A percentile compares a stretch with the other conserved stretches of the same genome.
phyloP scores from a whole-genome alignment of 2,797 vertebrate species.

The Phoebastria nigripes region DNA sequence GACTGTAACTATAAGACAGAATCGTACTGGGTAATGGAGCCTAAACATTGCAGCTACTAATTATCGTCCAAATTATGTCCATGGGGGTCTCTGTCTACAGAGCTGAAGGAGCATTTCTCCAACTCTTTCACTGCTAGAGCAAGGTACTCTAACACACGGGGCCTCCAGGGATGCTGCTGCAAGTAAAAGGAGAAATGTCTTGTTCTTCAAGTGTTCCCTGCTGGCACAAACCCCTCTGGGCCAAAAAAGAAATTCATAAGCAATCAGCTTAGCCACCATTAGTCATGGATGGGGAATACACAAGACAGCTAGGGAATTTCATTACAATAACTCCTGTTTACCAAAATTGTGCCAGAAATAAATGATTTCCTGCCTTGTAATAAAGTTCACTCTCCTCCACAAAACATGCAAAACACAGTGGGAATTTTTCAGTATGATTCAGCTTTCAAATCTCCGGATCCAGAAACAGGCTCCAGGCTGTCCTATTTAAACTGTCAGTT shows the following conservation, averaged over 20 bases:
- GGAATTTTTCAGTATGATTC: neutral
- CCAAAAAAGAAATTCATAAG: neutral
- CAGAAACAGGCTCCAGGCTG: neutral
- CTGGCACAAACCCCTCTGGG: neutral
- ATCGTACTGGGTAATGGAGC: neutral
- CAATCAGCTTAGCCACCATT: neutral
- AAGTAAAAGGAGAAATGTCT: neutral
- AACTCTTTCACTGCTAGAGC: neutral
- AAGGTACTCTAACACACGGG: neutral
- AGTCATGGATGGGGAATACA: neutral
- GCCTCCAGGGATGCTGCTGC: neutral
- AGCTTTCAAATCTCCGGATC: neutral
- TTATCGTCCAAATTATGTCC: slow-evolving; percentile 21
- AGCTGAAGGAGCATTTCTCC: neutral
- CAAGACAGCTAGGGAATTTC: neutral
- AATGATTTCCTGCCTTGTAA: neutral
- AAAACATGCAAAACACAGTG: neutral
- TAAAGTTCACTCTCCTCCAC: neutral
- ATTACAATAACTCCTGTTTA: neutral
- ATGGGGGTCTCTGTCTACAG: neutral
- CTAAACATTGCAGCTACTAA: neutral
- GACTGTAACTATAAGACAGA: neutral
- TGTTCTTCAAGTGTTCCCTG: neutral
- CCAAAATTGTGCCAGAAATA: neutral
- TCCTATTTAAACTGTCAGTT: neutral